Evolutionary conservation across 2,797 vertebrate species (phyloP), one percentile per base, ranked within the genome.

Genomic region (Forpus xanthops): DNA sequence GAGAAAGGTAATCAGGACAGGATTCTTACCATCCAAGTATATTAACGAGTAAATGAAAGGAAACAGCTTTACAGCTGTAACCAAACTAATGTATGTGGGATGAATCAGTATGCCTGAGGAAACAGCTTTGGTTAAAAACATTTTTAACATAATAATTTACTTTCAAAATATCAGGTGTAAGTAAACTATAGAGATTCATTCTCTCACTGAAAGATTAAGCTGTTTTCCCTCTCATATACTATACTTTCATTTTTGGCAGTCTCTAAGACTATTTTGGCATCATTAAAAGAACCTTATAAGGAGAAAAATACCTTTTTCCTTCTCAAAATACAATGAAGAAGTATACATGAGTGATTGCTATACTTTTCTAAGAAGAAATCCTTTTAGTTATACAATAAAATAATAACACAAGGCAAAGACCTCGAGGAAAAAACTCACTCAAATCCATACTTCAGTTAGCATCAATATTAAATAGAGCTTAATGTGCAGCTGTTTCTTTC

Each of bases 401-500:
- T 78, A 94, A 44, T 77, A 47, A 86, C 53, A 85, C 30, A 94
- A 86, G 30, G 76, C 83, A 95, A 89, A 55, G 91, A 95, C 86
- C 89, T 97, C 73, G 65, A 89, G 73, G 84, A 96, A 88, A 47
- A 75, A 84, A 79, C 62, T 90, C 68, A 62, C 74, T 91, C 65
- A 91, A 94, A 96, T 88, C 84, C 85, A 86, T 94, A 95, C 94
- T 95, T 96, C 96, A 87, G 84, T 94, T 96, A 91, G 23, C 94
- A 96, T 94, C 89, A 93, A 76, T 94, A 96, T 96, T 96, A 95
- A 95, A 96, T 65, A 90, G 76, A 91, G 62, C 84, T 91, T 96
- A 96, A 91, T 76, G 88, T 94, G 95, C 94, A 97, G 96, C 95
- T 97, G 96, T 96, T 96, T 95, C 96, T 96, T 96, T 97, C 96